Conservation (phyloP, 2,888 invertebrate genomes). For the Macrophya alboannulata region DNA sequence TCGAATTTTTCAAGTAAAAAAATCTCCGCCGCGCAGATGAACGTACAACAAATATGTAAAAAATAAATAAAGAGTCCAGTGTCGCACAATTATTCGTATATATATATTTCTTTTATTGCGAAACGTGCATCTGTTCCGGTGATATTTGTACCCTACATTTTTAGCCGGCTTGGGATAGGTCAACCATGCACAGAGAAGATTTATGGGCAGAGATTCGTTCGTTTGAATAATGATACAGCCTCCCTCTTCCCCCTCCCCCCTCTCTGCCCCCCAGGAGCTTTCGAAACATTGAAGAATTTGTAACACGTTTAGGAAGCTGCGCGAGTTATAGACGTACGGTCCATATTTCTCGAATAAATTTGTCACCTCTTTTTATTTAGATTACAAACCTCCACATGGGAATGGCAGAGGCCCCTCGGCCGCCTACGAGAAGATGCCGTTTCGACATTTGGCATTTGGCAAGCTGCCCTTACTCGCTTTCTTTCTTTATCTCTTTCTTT, state of each 20-base stretch:
- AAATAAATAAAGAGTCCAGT: too few species aligned
- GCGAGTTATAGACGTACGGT: neutral
- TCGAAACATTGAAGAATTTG: constrained; percentile 39
- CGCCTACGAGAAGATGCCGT: neutral
- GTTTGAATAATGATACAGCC: constrained; percentile 35
- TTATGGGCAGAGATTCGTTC: constrained; percentile 10
- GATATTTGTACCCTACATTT: neutral
- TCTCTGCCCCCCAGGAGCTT: neutral
- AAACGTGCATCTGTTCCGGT: neutral
- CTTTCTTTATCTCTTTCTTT: neutral
- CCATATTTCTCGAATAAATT: constrained; percentile 50
- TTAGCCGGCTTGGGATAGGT: neutral
- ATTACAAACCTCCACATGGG: neutral
- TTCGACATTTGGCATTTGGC: constrained; percentile 30
- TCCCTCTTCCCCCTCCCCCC: neutral
- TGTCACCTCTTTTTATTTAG: constrained; percentile 36
- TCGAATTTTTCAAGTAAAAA: too few species aligned
- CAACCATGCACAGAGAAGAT: neutral
- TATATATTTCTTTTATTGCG: too few species aligned
- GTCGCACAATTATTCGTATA: too few species aligned
- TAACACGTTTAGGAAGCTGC: constrained; percentile 27
- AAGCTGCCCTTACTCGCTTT: neutral
- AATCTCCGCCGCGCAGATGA: too few species aligned
- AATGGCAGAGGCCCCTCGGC: neutral
- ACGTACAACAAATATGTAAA: too few species aligned